phyloP scores from a whole-genome alignment of 2,888 invertebrate genomes.

The Lasioglossum vierecki region DNA sequence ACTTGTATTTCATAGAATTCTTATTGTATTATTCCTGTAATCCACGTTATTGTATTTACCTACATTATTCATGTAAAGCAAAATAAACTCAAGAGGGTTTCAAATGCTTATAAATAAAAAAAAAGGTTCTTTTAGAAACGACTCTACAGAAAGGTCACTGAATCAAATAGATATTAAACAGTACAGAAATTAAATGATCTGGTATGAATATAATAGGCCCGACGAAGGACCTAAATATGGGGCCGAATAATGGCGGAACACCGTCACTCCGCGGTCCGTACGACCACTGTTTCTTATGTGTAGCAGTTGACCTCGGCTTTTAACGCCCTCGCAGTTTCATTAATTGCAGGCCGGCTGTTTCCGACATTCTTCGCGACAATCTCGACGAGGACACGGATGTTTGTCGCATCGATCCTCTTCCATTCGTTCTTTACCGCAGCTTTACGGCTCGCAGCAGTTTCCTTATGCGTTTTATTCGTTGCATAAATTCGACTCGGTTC shows the following conservation, averaged over 20 bases:
- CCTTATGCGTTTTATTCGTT: slow-evolving; percentile 8
- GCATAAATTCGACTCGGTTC: neutral
- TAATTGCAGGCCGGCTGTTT: slow-evolving; percentile 61
- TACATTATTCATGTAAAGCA: no score
- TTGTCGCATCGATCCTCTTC: slow-evolving; percentile 48
- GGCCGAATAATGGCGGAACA: slow-evolving; percentile 29
- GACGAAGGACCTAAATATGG: neutral
- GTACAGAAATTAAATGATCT: no score
- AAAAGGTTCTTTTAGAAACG: no score
- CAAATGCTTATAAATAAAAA: no score
- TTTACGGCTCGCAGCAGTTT: slow-evolving; percentile 14
- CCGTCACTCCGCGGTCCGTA: neutral
- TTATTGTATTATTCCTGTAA: no score
- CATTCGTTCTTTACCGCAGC: slow-evolving; percentile 37
- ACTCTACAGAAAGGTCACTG: no score
- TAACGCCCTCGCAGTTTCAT: slow-evolving; percentile 64
- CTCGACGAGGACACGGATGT: slow-evolving; percentile 55
- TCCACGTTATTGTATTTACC: no score
- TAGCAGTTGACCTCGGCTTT: slow-evolving; percentile 61
- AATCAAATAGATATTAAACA: no score
- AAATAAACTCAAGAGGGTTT: no score
- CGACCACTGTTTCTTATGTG: slow-evolving; percentile 32
- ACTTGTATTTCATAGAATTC: no score
- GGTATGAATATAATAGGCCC: no score
- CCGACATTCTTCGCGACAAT: slow-evolving; percentile 56